Conservation (phyloP, 2,113 vertebrate genomes). For the Uria aalge region DNA sequence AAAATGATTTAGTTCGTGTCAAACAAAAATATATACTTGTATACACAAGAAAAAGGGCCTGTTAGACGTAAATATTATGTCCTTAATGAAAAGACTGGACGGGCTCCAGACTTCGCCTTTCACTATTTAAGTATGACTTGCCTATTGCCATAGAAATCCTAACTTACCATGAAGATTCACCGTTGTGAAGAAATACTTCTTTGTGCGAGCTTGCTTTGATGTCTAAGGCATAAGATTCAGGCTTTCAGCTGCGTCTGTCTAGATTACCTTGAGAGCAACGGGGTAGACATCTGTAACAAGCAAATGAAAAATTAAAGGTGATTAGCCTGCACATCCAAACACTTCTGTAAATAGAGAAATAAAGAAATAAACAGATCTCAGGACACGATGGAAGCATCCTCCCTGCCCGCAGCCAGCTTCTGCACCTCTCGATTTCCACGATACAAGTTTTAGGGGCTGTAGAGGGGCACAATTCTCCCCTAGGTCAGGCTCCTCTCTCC, state of each 20-base stretch:
- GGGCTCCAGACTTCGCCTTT: constrained; percentile 89
- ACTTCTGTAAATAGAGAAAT: constrained; percentile 64
- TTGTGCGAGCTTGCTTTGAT: constrained; percentile 95
- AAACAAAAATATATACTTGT: constrained; percentile 82
- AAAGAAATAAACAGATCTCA: constrained; percentile 43
- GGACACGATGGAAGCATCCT: constrained; percentile 25
- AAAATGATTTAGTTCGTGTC: constrained; percentile 81
- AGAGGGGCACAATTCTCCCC: background rate
- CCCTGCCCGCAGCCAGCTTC: background rate
- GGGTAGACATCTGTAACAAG: constrained; percentile 85
- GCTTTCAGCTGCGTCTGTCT: constrained; percentile 87
- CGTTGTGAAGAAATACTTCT: constrained; percentile 95
- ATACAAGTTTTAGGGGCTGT: background rate
- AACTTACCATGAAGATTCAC: constrained; percentile 99
- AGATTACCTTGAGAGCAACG: constrained; percentile 87
- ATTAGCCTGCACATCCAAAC: constrained; percentile 73
- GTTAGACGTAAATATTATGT: constrained; percentile 95
- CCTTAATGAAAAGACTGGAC: constrained; percentile 90
- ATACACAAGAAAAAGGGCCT: constrained; percentile 80
- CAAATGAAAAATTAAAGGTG: constrained; percentile 88
- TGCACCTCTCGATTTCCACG: background rate
- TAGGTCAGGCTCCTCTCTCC: background rate
- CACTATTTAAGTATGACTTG: constrained; percentile 98
- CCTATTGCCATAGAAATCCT: constrained; percentile 98
- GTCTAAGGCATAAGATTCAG: constrained; percentile 90